Conservation (phyloP, 53 echinoderm and acorn worm genomes). For the Arbacia lixula region DNA sequence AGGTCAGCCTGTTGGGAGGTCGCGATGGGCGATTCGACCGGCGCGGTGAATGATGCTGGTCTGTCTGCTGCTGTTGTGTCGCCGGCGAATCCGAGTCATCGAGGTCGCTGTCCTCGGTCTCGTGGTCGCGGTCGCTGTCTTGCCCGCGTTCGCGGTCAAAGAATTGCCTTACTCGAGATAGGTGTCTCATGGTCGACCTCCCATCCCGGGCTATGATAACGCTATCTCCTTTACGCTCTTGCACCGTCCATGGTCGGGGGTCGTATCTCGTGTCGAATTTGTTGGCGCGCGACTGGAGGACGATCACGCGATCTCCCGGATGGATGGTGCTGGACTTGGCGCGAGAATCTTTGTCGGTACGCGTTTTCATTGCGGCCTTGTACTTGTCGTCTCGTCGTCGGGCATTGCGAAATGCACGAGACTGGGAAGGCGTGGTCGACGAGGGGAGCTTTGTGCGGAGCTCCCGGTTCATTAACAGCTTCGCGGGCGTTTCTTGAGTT, state of each 20-base stretch:
- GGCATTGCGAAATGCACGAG: slow-evolving; percentile 3
- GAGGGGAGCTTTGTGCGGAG: slow-evolving; percentile 48
- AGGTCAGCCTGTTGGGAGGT: slow-evolving; percentile 1
- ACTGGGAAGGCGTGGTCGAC: background rate
- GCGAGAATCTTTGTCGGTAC: no score
- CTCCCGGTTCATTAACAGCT: slow-evolving; percentile 52
- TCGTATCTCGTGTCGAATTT: no score
- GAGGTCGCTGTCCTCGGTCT: background rate
- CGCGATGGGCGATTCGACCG: background rate
- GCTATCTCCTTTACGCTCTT: slow-evolving; percentile 48
- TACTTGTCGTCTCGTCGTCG: slow-evolving; percentile 30
- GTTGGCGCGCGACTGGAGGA: slow-evolving; percentile 41
- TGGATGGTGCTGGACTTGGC: slow-evolving; percentile 26
- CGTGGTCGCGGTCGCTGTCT: background rate
- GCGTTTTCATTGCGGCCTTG: slow-evolving; percentile 56
- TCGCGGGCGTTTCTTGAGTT: no score
- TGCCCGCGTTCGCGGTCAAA: background rate
- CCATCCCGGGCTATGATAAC: slow-evolving; percentile 49
- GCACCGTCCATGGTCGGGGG: no score
- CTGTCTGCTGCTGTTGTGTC: background rate
- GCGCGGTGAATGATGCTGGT: background rate
- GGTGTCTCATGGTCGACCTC: no score
- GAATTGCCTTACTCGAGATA: no score
- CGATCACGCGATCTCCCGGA: slow-evolving; percentile 52
- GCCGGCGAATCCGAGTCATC: background rate